These are phyloP conservation scores for Orthonychiurus folsomi DNA, from an alignment of 2,888 invertebrate species.

Conservation along the genomic window DNA sequence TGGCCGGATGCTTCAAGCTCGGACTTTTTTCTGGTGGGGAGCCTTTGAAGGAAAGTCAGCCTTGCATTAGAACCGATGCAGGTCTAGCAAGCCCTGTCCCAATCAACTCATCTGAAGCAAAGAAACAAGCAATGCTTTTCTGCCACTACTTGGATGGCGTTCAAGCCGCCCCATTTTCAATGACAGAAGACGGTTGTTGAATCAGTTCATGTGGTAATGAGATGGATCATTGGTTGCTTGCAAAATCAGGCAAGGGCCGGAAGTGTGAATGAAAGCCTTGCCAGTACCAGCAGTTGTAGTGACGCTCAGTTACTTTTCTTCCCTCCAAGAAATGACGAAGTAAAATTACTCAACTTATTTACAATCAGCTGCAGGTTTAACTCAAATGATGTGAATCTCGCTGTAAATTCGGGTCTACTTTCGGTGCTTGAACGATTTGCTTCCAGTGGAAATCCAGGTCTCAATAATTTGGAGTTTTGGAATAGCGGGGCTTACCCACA, in stretches of 20 bases:
- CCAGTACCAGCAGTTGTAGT: not conserved
- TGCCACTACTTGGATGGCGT: slow-evolving; percentile 54
- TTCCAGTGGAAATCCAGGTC: slow-evolving; percentile 6
- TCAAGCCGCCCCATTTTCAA: slow-evolving; percentile 47
- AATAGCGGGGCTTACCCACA: slow-evolving; percentile 32
- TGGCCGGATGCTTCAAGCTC: slow-evolving; percentile 52
- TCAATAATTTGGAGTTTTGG: slow-evolving; percentile 23
- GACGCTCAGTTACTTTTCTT: not conserved
- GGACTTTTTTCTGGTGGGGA: slow-evolving; percentile 40
- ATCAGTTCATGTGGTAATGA: slow-evolving; percentile 46
- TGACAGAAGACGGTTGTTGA: slow-evolving; percentile 50
- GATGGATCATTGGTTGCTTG: slow-evolving; percentile 34
- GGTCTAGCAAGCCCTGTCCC: not conserved
- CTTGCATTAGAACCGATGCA: too few relatives aligned
- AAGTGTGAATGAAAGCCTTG: not conserved
- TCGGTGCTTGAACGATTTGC: slow-evolving; percentile 46
- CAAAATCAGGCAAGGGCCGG: slow-evolving; percentile 20
- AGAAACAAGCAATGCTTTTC: too few relatives aligned
- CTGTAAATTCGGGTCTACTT: slow-evolving; percentile 51
- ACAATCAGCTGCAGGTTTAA: slow-evolving; percentile 52
- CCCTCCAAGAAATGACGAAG: slow-evolving; percentile 27
- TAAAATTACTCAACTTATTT: slow-evolving; percentile 45
- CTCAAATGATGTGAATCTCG: slow-evolving; percentile 51
- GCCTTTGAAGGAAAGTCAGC: too few relatives aligned
- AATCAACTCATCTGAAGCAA: slow-evolving; percentile 12